phyloP scores from a whole-genome alignment of 2,888 invertebrate species.

The Aphodius sticticus region DNA sequence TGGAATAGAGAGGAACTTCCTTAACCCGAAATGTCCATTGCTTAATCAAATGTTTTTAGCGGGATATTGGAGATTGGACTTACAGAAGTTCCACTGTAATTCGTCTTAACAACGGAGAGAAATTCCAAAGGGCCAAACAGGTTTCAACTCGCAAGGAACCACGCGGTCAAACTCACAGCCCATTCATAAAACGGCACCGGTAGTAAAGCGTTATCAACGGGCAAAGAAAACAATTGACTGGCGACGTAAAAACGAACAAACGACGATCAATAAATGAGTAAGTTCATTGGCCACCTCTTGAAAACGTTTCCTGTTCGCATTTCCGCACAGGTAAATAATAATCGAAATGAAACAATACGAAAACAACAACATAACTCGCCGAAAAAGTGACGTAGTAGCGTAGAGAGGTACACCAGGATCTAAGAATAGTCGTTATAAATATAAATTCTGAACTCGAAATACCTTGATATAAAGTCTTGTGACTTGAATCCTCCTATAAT shows the following conservation, averaged over 20 bases:
- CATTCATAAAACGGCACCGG: neutral
- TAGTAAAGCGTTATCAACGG: neutral
- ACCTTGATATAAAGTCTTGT: constrained; percentile 4
- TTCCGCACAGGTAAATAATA: neutral
- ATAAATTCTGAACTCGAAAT: constrained; percentile 4
- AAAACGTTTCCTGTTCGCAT: neutral
- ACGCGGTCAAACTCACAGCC: neutral
- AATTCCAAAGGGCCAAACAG: neutral
- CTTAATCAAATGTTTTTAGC: too few species aligned
- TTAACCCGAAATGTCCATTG: too few species aligned
- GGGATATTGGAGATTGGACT: too few species aligned
- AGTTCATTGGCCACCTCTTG: constrained; percentile 18
- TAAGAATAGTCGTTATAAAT: neutral
- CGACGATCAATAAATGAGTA: neutral
- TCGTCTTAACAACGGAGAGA: neutral
- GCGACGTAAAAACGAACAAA: neutral
- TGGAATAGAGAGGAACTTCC: too few species aligned
- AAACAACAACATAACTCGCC: neutral
- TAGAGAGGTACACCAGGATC: neutral
- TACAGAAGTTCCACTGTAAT: too few species aligned
- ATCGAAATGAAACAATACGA: neutral
- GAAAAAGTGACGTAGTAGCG: neutral
- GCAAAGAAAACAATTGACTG: neutral
- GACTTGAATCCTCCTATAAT: neutral
- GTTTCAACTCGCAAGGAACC: neutral